Evolutionary conservation across 2,113 vertebrate genomes (phyloP).

Genomic region (Colistium nudipinnis): DNA sequence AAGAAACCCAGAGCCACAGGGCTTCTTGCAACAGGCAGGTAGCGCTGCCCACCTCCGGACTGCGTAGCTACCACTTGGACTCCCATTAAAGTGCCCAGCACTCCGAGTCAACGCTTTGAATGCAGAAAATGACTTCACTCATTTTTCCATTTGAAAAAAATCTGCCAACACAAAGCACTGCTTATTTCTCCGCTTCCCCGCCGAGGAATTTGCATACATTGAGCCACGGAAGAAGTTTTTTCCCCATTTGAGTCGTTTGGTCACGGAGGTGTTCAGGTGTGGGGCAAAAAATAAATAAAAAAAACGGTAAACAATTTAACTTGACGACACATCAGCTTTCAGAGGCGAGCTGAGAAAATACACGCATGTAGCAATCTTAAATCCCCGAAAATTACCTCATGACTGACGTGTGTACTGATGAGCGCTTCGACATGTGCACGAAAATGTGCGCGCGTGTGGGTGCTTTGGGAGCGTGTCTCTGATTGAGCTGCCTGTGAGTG

Average conservation of each 20-base stretch:
- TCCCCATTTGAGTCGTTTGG: slow-evolving; percentile 72
- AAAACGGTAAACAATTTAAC: slow-evolving; percentile 67
- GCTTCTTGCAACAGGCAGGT: slow-evolving; percentile 51
- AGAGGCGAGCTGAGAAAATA: slow-evolving; percentile 54
- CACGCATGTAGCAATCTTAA: slow-evolving; percentile 62
- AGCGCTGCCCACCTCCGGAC: slow-evolving; percentile 72
- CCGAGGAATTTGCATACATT: slow-evolving; percentile 77
- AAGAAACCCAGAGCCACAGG: slow-evolving; percentile 41
- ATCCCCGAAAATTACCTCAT: slow-evolving; percentile 65
- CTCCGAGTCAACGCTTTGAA: slow-evolving; percentile 74
- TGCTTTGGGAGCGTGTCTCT: slow-evolving; percentile 2
- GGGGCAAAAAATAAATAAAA: slow-evolving; percentile 61
- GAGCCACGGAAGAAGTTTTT: slow-evolving; percentile 51
- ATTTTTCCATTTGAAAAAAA: slow-evolving; percentile 66
- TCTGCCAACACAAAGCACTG: slow-evolving; percentile 58
- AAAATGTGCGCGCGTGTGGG: neutral
- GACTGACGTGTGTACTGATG: slow-evolving; percentile 49
- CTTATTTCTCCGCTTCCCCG: slow-evolving; percentile 60
- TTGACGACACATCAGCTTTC: slow-evolving; percentile 64
- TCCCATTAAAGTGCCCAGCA: slow-evolving; percentile 58
- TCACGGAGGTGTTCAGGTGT: slow-evolving; percentile 69
- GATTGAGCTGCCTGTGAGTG: slow-evolving; percentile 40
- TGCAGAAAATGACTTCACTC: slow-evolving; percentile 68
- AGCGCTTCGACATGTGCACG: slow-evolving; percentile 9
- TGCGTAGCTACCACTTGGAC: slow-evolving; percentile 58